Evolutionary conservation across 2,797 vertebrate genomes (phyloP).

Genomic region (Mormyrops boulengeri): DNA sequence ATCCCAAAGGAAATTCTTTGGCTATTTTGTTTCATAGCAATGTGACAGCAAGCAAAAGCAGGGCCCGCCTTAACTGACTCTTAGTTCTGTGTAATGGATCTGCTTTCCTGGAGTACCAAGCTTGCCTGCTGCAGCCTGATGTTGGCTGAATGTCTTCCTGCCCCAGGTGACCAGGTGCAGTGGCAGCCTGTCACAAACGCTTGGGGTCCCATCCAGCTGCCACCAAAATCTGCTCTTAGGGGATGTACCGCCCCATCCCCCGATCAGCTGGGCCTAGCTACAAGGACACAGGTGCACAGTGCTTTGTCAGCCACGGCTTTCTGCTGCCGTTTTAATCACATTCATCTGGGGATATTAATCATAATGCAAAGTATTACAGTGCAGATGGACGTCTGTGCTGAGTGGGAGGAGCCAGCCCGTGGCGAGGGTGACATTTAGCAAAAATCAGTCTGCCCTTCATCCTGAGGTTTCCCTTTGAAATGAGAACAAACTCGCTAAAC

Average conservation of each 20-base stretch:
- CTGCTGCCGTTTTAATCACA: slow-evolving; percentile 17
- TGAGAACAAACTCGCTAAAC: neutral
- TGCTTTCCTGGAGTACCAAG: neutral
- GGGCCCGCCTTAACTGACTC: neutral
- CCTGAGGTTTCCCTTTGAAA: neutral
- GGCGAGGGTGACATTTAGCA: slow-evolving; percentile 21
- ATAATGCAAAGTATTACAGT: slow-evolving; percentile 58
- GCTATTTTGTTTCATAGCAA: neutral
- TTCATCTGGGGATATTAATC: slow-evolving; percentile 64
- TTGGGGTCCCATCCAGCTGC: slow-evolving; percentile 55
- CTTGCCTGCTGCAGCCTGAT: neutral
- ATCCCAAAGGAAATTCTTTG: neutral
- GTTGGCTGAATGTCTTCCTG: neutral
- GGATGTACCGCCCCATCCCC: neutral
- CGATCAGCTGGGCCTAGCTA: slow-evolving; percentile 9
- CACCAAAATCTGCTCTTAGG: slow-evolving; percentile 49
- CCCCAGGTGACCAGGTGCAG: slow-evolving; percentile 60
- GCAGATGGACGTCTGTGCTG: slow-evolving; percentile 43
- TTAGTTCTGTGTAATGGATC: neutral
- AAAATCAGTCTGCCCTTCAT: slow-evolving; percentile 17
- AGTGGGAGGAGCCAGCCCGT: neutral
- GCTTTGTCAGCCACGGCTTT: neutral
- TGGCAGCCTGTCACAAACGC: slow-evolving; percentile 52
- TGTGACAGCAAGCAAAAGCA: neutral
- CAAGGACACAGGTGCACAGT: slow-evolving; percentile 27